These are phyloP conservation scores for Menidia beryllina DNA, from an alignment of 2,113 vertebrate species.

Conservation along the genomic window DNA sequence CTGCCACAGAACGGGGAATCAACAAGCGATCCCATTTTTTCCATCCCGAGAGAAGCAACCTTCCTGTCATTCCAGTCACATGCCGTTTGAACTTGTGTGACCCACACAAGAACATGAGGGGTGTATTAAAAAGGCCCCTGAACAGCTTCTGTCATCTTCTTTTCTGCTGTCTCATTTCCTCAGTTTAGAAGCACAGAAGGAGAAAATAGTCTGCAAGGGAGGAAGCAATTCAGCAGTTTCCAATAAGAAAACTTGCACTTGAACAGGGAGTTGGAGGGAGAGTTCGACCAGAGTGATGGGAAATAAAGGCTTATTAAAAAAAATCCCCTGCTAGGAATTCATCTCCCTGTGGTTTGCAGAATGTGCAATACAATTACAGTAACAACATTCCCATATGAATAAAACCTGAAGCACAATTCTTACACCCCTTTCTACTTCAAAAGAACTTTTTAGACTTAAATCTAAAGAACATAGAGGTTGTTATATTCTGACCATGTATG, in stretches of 20 bases:
- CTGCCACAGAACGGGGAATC: background rate
- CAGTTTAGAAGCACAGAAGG: slow-evolving; percentile 40
- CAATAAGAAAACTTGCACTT: slow-evolving; percentile 45
- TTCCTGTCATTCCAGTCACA: slow-evolving; percentile 3
- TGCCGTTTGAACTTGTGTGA: slow-evolving; percentile 7
- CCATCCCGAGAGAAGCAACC: background rate
- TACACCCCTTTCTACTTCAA: background rate
- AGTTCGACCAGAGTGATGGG: slow-evolving; percentile 10
- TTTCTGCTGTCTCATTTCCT: slow-evolving; percentile 84
- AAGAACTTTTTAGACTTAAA: no score
- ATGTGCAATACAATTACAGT: no score
- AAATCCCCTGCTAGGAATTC: background rate
- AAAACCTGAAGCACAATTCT: no score
- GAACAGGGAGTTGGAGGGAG: slow-evolving; percentile 20
- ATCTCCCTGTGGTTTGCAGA: background rate
- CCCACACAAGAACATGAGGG: slow-evolving; percentile 3
- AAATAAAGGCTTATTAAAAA: background rate
- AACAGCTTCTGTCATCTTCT: slow-evolving; percentile 34
- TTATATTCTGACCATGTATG: no score
- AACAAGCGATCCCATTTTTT: slow-evolving; percentile 2
- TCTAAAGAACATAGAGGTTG: no score
- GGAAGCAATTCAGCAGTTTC: slow-evolving; percentile 83
- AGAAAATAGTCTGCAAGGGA: slow-evolving; percentile 59
- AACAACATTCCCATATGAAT: background rate
- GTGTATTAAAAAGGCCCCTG: slow-evolving; percentile 15